Evolutionary conservation across 2,113 vertebrate genomes (phyloP).

Genomic region (Rafetus swinhoei): DNA sequence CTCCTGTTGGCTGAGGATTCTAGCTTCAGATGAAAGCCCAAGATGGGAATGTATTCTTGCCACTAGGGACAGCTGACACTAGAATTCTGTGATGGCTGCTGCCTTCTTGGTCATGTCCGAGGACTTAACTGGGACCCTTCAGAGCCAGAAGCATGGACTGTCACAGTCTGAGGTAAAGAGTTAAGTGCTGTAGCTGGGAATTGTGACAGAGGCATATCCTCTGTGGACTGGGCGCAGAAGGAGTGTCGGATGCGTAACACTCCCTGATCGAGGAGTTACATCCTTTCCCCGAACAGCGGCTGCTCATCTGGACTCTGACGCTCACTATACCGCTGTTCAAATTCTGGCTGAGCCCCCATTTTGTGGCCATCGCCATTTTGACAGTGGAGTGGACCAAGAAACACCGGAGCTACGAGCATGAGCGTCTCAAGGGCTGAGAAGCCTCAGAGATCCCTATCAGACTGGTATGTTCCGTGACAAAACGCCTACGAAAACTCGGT

Average conservation of each 20-base stretch:
- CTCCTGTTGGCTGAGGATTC: not conserved
- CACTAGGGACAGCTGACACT: no score
- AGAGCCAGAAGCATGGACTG: not conserved
- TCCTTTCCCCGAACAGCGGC: no score
- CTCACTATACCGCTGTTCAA: no score
- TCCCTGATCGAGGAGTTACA: not conserved
- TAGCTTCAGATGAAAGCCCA: not conserved
- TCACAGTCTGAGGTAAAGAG: not conserved
- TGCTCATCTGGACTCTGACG: no score
- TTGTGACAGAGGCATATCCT: not conserved
- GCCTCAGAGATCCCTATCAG: not conserved
- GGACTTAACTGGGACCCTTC: not conserved
- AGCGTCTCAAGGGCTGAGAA: not conserved
- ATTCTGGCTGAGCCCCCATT: not conserved
- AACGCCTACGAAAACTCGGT: no score
- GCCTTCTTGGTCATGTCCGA: not conserved
- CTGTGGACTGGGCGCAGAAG: not conserved
- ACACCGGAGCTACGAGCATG: not conserved
- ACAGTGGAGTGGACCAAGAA: not conserved
- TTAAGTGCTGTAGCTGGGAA: not conserved
- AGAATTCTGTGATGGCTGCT: not conserved
- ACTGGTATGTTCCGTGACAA: no score
- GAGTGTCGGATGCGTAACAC: not conserved
- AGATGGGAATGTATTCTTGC: not conserved
- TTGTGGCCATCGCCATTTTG: not conserved